A percentile compares a stretch with the other conserved stretches of the same genome.
Conservation (phyloP, 1,140 invertebrate species). For the Druon quercuslanigerum region DNA sequence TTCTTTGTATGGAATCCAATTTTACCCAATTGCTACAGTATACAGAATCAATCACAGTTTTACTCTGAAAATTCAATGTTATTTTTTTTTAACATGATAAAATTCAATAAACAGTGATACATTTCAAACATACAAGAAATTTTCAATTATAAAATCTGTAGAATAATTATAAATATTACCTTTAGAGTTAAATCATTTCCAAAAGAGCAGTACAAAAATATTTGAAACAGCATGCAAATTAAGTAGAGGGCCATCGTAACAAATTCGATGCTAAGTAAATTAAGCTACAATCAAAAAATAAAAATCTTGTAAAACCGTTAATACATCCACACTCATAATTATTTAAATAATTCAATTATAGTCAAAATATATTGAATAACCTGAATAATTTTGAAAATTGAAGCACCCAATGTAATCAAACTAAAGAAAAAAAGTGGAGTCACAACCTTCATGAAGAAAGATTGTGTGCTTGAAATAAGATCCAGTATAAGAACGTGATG, state of each 20-base stretch:
- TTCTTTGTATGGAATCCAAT: neutral
- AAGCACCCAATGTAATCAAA: slow-evolving; percentile 59
- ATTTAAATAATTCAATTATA: slow-evolving; percentile 33
- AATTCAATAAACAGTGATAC: neutral
- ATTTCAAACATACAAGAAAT: neutral
- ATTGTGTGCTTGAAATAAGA: slow-evolving; percentile 41
- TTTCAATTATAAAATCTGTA: neutral
- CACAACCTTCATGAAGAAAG: slow-evolving; percentile 53
- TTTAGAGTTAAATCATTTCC: slow-evolving; percentile 59
- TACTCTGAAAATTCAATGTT: slow-evolving; percentile 34
- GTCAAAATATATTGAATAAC: slow-evolving; percentile 48
- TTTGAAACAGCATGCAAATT: slow-evolving; percentile 57
- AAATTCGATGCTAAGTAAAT: slow-evolving; percentile 49
- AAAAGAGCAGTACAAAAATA: slow-evolving; percentile 63
- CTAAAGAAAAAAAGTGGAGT: slow-evolving; percentile 57
- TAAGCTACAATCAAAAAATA: slow-evolving; percentile 44
- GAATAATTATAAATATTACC: slow-evolving; percentile 35
- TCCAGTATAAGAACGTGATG: slow-evolving; percentile 35
- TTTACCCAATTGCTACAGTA: slow-evolving; percentile 33
- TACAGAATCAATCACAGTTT: slow-evolving; percentile 23
- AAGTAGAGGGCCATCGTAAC: slow-evolving; percentile 47
- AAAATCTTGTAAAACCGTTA: slow-evolving; percentile 21
- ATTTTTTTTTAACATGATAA: slow-evolving; percentile 30
- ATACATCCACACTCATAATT: neutral
- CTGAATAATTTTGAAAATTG: slow-evolving; percentile 58